Conservation (phyloP, 92 coral and sea anemone genomes). For the Porites rus region DNA sequence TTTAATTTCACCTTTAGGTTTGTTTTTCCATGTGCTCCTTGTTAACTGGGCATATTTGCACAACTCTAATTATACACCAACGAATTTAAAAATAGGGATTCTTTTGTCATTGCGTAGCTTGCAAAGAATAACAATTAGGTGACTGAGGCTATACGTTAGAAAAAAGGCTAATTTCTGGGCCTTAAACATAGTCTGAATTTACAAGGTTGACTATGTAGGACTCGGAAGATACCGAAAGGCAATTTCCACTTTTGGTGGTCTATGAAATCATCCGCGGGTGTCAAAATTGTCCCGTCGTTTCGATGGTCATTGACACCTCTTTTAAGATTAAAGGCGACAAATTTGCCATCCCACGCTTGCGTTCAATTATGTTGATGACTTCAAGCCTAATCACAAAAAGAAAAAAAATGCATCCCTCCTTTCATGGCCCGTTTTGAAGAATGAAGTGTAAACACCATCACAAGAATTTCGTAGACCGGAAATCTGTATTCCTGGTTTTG, state of each 20-base stretch:
- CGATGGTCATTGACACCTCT: conserved; percentile 35
- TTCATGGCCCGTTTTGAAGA: background rate
- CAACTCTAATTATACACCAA: background rate
- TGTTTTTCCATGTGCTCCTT: background rate
- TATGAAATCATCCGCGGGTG: background rate
- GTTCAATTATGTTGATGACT: conserved; percentile 4
- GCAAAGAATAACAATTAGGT: background rate
- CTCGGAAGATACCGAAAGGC: background rate
- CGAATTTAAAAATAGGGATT: background rate
- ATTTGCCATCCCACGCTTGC: background rate
- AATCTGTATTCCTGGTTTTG: background rate
- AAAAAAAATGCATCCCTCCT: conserved; percentile 1
- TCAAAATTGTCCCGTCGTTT: conserved; percentile 17
- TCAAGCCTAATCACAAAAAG: background rate
- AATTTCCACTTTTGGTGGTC: background rate
- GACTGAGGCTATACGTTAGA: background rate
- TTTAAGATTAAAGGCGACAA: conserved; percentile 23
- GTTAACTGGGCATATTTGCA: conserved; percentile 3
- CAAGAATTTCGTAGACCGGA: background rate
- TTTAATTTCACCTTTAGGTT: conserved; percentile 10
- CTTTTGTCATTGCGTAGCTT: conserved; percentile 11
- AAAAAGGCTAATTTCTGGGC: background rate
- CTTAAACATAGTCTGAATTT: background rate
- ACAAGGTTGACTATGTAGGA: background rate
- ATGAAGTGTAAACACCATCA: background rate